Conservation (phyloP, 2,797 vertebrate genomes). For the Paramormyrops hopkinsi region DNA sequence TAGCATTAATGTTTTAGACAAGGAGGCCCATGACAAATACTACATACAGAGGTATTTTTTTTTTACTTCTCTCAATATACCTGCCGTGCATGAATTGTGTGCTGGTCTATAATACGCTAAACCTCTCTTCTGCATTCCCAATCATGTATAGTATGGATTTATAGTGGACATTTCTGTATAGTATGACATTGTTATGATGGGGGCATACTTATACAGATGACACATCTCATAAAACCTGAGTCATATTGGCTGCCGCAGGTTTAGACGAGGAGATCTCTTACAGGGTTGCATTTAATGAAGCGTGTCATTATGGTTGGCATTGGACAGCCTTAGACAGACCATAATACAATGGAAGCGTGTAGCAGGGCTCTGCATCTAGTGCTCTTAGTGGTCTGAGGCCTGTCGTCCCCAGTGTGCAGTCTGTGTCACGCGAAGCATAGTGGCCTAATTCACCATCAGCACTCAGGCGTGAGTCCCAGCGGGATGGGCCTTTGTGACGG, state of each 20-base stretch:
- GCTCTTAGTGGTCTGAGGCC: background rate
- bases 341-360: background rate
- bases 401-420: background rate
- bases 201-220: background rate
- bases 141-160: background rate
- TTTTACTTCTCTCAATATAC: background rate
- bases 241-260: background rate
- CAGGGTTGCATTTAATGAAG: conserved; percentile 9
- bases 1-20: background rate
- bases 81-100: background rate
- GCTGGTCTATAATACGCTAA: background rate
- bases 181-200: background rate
- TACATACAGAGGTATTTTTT: background rate
- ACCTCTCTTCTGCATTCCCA: background rate
- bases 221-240: background rate
- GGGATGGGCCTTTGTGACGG: conserved; percentile 38
- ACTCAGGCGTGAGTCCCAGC: conserved; percentile 37
- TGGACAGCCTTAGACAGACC: background rate
- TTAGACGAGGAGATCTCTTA: background rate
- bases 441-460: conserved; percentile 47
- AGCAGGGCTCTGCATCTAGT: background rate
- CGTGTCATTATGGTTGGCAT: background rate
- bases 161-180: background rate
- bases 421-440: conserved; percentile 18
- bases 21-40: background rate